Base-by-base conservation (phyloP, 2,797 vertebrate species). In the Gymnothorax reevesii region DNA sequence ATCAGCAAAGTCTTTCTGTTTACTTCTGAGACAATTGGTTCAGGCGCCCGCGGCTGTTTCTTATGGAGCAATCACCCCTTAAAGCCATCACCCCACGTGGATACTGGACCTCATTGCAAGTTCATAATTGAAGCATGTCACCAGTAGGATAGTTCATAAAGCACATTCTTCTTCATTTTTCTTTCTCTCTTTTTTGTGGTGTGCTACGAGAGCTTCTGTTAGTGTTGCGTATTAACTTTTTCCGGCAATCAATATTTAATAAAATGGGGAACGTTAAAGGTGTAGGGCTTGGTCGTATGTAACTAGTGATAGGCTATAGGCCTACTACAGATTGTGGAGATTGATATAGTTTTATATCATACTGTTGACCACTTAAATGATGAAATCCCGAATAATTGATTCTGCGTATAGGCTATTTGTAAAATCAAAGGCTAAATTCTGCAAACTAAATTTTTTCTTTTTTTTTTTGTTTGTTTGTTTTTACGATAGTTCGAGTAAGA, bases 21-120 rank as follows among this genome's bases (percentile, higher is more conserved):
- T 87, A 87, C 64, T 69, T 87, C 87, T 86, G 88, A 92, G 88
- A 83, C 90, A 90, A 92, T 89, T 92, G 69, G 90, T 91, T 91
- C 93, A 87, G 88, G 88, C 87, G 87, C 82, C 87, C 59, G 62
- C 86, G 59, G 86, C 55, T 80, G 86, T 86, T 87, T 88, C 86
- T 88, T 93, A 93, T 93, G 93, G 57, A 82, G 85, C 77, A 88
- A 87, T 89, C 83, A 60, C 79, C 84, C 22, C 20, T 55, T 80
- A 80, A 80, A 80, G 52, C 20, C 49, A 80, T 20, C 77, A 8
- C 52, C 75, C 20, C 77, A 80, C 22, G 7, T 52, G 52, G 49
- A n/a, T 55, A 5, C 77, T 80, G 20, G 52, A 80, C 5, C 42
- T 3, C n/a, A 20, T 22, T 80, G 2, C 25, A 3, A 54, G 17